Evolutionary conservation across 2,797 vertebrate genomes (phyloP), one percentile per base, ranked within the genome.

Genomic region (Sarcoramphus papa): DNA sequence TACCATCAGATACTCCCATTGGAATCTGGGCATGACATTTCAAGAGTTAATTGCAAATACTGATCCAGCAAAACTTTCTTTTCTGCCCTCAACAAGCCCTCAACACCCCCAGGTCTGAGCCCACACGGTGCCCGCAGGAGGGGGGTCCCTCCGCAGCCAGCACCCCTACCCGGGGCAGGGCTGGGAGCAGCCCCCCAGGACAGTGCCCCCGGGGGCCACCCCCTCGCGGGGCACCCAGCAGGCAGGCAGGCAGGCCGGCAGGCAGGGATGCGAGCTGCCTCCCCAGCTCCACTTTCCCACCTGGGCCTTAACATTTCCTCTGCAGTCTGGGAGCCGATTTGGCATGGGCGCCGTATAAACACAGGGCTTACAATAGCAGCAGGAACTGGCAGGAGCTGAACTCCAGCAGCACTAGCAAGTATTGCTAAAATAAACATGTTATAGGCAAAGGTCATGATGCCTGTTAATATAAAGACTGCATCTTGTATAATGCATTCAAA

Each of bases 401-500:
- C 75, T 78, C 89, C 85, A 84, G 60, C 43, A 62, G 89, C 91
- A 85, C 48, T 14, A 43, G 94, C 78, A 88, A 85, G 65, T 86
- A 67, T 56, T 92, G 94, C 93, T 85, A 21, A 96, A 97, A 95
- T 85, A 91, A 95, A 93, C 90, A 96, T 68, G 82, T 93, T 95
- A 89, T 10, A 93, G 94, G 87, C 86, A 96, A 92, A 96, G 92
- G 95, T 95, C 95, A 67, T 2, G 64, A 10, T 91, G 92, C 92
- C 88, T 84, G 91, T 94, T 95, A 94, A 96, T 91, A 93, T 89
- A 96, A 92, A 92, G 91, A 70, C 45, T 93, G 74, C 4, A 15
- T 75, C 14, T 82, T 51, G 91, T 64, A 81, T 95, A 96, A 96
- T 95, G 83, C 80, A 92, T 96, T 96, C 92, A 97, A 96, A 95